phyloP scores from a whole-genome alignment of 2,888 invertebrate species.

The Orchestes rusci region DNA sequence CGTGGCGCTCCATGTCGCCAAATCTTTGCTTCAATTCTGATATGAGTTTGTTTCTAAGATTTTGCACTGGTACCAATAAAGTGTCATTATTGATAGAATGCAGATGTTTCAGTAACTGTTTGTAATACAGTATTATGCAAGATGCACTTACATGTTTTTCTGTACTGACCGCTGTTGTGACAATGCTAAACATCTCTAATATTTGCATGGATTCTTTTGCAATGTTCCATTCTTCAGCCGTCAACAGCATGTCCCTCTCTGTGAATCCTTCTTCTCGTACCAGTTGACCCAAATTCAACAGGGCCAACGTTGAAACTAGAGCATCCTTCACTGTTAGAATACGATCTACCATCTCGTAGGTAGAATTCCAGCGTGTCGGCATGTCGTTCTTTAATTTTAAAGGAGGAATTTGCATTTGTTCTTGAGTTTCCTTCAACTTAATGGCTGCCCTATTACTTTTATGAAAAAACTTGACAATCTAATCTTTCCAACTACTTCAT shows the following conservation, averaged over 20 bases:
- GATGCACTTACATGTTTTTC: background rate
- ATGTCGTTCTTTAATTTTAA: constrained; percentile 11
- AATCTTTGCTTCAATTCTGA: background rate
- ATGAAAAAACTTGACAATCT: constrained; percentile 12
- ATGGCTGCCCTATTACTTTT: constrained; percentile 4
- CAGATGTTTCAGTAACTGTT: background rate
- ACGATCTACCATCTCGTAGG: constrained; percentile 5
- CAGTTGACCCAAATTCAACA: background rate
- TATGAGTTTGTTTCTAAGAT: too few relatives aligned
- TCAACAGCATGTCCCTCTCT: too few relatives aligned
- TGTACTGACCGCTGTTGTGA: background rate
- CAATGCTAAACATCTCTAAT: background rate
- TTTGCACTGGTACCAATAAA: too few relatives aligned
- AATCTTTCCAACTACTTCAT: constrained; percentile 6
- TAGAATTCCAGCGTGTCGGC: constrained; percentile 9
- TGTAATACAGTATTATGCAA: too few relatives aligned
- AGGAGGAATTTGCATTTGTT: constrained; percentile 9
- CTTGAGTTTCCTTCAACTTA: constrained; percentile 9
- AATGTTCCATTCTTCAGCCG: background rate
- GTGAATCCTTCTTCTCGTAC: too few relatives aligned
- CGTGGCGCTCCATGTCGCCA: background rate
- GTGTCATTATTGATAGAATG: background rate
- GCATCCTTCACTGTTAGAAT: background rate
- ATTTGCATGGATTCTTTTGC: background rate
- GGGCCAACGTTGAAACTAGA: background rate